Percentiles rank a stretch among this genome's conserved stretches.
These are phyloP conservation scores for Crotophaga sulcirostris DNA, from an alignment of 2,113 vertebrate genomes.

Conservation along the genomic window DNA sequence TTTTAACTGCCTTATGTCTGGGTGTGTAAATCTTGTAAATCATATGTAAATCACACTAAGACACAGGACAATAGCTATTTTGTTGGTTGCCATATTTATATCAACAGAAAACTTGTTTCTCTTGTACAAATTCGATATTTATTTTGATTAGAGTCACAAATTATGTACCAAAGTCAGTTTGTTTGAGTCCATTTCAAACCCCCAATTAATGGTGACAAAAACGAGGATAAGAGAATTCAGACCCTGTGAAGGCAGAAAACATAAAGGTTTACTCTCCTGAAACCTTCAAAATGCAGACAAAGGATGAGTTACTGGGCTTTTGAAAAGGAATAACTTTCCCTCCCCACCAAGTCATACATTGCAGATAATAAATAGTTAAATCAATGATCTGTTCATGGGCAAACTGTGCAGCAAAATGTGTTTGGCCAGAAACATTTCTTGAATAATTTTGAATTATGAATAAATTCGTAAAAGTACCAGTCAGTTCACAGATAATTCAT, in stretches of 20 bases:
- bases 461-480: conserved; percentile 56
- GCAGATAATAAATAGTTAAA: conserved; percentile 33
- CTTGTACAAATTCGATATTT: neutral
- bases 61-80: neutral
- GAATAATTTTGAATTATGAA: conserved; percentile 68
- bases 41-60: neutral
- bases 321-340: neutral
- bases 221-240: neutral
- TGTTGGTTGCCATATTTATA: neutral
- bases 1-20: neutral
- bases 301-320: neutral
- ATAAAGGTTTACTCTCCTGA: neutral
- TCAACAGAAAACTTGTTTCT: neutral
- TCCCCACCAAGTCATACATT: neutral
- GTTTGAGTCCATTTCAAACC: neutral
- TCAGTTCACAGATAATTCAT: conserved; percentile 71
- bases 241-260: neutral
- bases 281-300: neutral
- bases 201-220: neutral
- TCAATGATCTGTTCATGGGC: conserved; percentile 27
- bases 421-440: conserved; percentile 58
- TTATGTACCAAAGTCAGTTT: neutral
- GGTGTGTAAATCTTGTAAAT: neutral
- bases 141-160: neutral
- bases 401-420: conserved; percentile 43